Evolutionary conservation across 2,797 vertebrate species (phyloP).

Genomic region (Eleutherodactylus coqui): DNA sequence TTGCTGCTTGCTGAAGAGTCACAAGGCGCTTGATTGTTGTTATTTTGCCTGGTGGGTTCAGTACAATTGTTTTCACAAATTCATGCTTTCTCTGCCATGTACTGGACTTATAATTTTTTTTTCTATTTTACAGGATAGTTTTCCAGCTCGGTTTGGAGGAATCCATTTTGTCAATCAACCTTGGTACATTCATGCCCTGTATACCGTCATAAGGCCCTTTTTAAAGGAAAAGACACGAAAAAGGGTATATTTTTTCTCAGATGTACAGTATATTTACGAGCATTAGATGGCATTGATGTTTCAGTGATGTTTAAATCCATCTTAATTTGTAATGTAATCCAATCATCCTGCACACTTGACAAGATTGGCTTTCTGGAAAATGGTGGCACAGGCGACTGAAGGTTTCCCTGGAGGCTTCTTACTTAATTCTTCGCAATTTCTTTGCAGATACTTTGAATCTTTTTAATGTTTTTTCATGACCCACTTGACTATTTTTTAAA

Average conservation of each 20-base stretch:
- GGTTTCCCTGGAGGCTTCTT: no score
- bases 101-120: neutral
- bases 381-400: no score
- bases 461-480: no score
- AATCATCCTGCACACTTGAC: no score
- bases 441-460: no score
- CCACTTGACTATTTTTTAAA: no score
- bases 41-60: neutral
- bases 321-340: neutral
- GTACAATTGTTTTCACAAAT: neutral
- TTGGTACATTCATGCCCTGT: conserved; percentile 98
- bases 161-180: conserved; percentile 99
- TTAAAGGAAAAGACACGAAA: conserved; percentile 98
- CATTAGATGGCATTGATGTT: neutral
- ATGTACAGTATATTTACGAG: neutral
- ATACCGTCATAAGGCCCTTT: conserved; percentile 96
- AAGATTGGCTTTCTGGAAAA: no score
- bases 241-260: conserved; percentile 79
- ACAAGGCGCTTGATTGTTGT: neutral
- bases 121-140: conserved; percentile 87
- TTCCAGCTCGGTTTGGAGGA: conserved; percentile 95
- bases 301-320: neutral
- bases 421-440: no score
- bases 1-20: conserved; percentile 23
- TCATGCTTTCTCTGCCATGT: neutral